A percentile compares a stretch with the other conserved stretches of the same genome.
phyloP scores from a whole-genome alignment of 2,888 invertebrate genomes.

The Xestoiulus laeticollis region DNA sequence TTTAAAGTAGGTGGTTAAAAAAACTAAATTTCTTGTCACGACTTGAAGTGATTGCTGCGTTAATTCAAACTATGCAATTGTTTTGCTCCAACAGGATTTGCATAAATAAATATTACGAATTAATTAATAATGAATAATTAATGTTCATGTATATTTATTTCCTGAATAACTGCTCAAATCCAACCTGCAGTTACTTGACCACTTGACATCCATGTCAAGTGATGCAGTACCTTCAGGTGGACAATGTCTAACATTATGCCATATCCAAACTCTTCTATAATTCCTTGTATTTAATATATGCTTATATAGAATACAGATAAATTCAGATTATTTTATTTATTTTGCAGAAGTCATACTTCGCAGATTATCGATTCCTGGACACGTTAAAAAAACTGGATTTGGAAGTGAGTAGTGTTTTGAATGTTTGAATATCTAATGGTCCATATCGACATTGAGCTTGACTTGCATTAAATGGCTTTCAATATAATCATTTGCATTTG shows the following conservation, averaged over 20 bases:
- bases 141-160: not conserved
- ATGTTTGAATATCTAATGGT: not conserved
- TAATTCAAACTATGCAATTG: no score
- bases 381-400: not conserved
- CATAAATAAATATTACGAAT: no score
- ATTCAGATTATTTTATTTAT: not conserved
- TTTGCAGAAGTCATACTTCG: not conserved
- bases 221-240: not conserved
- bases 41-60: no score
- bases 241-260: not conserved
- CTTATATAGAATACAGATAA: not conserved
- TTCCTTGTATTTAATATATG: not conserved
- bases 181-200: not conserved
- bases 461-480: not conserved
- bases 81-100: no score
- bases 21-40: no score
- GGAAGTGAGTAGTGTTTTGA: not conserved
- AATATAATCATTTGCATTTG: not conserved
- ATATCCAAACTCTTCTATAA: not conserved
- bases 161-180: not conserved
- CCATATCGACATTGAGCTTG: not conserved
- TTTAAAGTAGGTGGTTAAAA: no score
- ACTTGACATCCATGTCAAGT: constrained; percentile 1
- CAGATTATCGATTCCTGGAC: not conserved
- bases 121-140: no score